Base-by-base conservation (phyloP, 1,140 invertebrate genomes). In the Dendrolimus punctatus region DNA sequence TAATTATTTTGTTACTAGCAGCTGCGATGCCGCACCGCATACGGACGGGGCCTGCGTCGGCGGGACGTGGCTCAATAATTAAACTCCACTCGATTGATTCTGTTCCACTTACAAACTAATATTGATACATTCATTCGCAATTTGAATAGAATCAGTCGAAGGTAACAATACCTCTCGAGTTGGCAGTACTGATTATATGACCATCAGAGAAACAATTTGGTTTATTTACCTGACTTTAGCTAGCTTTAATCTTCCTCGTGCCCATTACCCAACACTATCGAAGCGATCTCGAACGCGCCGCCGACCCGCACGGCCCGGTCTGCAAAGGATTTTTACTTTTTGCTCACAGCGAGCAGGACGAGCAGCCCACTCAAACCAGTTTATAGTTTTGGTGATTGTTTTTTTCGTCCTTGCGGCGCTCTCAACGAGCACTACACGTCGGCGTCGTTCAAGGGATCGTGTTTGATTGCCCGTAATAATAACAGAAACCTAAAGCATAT, bases 331-430 rank as follows among this genome's bases (percentile, higher is more conserved):
- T 81, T 82, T 77, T 85, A 72, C 60, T 66, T 82, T 80, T 82
- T 78, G 68, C 72, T 69, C 72, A 64, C 73, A 65, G 60, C 72
- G 77, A 61, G 59, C 60, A 75, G 66, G 70, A 68, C 76, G 72
- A 65, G 61, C 68, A 57, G 57, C 69, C 68, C 66, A 63, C 62
- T 50, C 46, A 78, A 83, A 83, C 81, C 78, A 54, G 80, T 85
- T 81, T 72, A 51, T 58, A 57, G 68, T 81, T 82, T 85, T 75
- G 74, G 81, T 83, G 72, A 74, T 80, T 79, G 65, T 80, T 83
- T 83, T 83, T 78, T 79, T 76, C 71, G 67, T 69, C 66, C 71
- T 68, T 67, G 55, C 59, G 56, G 58, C 68, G 59, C 64, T 49
- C 59, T 58, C 55, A 9, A 51, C 47, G 56, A 57, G 57, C 63